Conservation (phyloP, 2,113 vertebrate species). For the Catharus minimus region DNA sequence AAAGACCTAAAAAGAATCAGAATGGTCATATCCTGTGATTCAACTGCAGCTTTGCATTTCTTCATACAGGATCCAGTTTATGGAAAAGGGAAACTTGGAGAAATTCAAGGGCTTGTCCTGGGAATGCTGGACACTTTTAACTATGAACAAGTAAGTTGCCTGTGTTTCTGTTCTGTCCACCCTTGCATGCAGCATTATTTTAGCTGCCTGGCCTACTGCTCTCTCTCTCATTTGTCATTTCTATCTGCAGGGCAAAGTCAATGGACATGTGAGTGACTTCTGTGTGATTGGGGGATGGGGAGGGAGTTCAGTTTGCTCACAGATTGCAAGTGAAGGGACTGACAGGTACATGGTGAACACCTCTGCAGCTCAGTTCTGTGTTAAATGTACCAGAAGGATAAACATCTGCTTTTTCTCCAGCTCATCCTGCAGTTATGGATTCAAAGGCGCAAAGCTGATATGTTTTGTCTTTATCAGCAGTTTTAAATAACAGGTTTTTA, state of each 20-base stretch:
- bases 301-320: not conserved
- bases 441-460: not conserved
- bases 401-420: constrained; percentile 14
- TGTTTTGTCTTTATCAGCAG: not conserved
- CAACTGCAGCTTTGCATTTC: not conserved
- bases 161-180: not conserved
- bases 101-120: constrained; percentile 94
- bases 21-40: not conserved
- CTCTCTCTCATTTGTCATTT: not conserved
- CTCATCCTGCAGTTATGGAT: not conserved
- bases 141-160: constrained; percentile 88
- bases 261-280: not conserved
- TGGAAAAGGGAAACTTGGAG: constrained; percentile 92
- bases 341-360: not conserved
- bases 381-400: constrained; percentile 20
- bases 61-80: constrained; percentile 91
- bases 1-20: no score
- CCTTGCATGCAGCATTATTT: not conserved
- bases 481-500: not conserved
- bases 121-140: constrained; percentile 97
- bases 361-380: not conserved
- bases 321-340: not conserved
- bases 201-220: not conserved
- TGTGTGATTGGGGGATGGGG: not conserved
- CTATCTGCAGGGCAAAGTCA: not conserved